Evolutionary conservation across 2,888 invertebrate species (phyloP), one percentile per base, ranked within the genome.

Genomic region (Tenthredo notha): DNA sequence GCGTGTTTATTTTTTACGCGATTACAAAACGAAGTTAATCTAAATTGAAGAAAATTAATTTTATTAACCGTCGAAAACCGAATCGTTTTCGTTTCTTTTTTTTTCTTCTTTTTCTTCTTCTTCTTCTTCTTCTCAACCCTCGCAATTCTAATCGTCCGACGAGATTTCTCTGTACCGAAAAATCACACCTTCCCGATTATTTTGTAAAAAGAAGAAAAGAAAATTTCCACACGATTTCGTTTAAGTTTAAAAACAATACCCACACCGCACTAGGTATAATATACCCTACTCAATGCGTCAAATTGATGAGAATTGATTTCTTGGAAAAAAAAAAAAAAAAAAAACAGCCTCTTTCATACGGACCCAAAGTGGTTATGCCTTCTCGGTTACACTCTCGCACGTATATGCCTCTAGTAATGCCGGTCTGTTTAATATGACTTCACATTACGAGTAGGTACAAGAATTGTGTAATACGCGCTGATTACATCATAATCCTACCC

Each of bases 31-130:
- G 91, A 92, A 93, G 92, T 93, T 94, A 93, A 93, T 93, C 92
- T 91, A 92, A 93, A 93, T 93, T 93, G 93, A 92, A 92, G 91
- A 91, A 93, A 93, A 93, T 93, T 93, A 93, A 93, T 93, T 93
- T 92, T 91, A 93, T 93, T 93, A 92, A 92, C 88, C 86, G 70
- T 54, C 77, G 50, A 77, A 50, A 12, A 4, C 21, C 58, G 47
- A 58, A 58, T 58, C 7, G 21, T n/a, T 47, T 21, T 9, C 0
- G n/a, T 21, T n/a, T 21, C 0, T 58, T 58, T 21, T 58, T 58
- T 58, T 7, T n/a, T 7, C 5, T 3, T 58, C 5, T 21, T 6
- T 9, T 18, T n/a, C 21, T 7, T 18, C 3, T 18, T 2, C 21
- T 74, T 37, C 18, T 67, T 18, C 18, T 33, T n/a, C n/a, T n/a